phyloP scores from a whole-genome alignment of 2,888 invertebrate genomes.

The Torymus texanus region DNA sequence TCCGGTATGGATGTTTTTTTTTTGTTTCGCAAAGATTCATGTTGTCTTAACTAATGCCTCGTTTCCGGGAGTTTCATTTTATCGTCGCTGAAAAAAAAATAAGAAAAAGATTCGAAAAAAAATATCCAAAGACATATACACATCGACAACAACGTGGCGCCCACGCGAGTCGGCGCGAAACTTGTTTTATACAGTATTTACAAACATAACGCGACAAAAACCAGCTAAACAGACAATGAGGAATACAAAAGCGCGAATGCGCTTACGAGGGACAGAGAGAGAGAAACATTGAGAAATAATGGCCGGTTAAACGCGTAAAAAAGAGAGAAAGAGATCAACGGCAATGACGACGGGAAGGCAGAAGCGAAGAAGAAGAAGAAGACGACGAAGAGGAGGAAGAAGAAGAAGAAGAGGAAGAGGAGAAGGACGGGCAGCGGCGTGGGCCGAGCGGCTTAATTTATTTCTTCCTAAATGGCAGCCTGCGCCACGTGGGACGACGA shows the following conservation, averaged over 20 bases:
- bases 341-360: not conserved
- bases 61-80: too few relatives aligned
- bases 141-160: too few relatives aligned
- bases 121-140: too few relatives aligned
- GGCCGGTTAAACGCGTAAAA: not conserved
- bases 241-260: not conserved
- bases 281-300: not conserved
- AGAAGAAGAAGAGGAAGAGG: constrained; percentile 19
- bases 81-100: too few relatives aligned
- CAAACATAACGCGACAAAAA: not conserved
- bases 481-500: constrained; percentile 62
- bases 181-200: not conserved
- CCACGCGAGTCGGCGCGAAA: not conserved
- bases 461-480: constrained; percentile 66
- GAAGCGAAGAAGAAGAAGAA: not conserved
- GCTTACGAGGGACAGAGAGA: not conserved
- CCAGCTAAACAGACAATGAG: constrained; percentile 4
- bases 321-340: constrained; percentile 18
- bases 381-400: not conserved
- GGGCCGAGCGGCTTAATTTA: constrained; percentile 66
- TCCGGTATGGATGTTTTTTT: too few relatives aligned
- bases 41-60: too few relatives aligned
- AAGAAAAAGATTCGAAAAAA: too few relatives aligned
- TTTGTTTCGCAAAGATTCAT: too few relatives aligned
- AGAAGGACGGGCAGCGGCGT: constrained; percentile 46